A percentile compares a stretch with the other conserved stretches of the same genome.
Conservation (phyloP, 2,797 vertebrate species). For the Huso huso region DNA sequence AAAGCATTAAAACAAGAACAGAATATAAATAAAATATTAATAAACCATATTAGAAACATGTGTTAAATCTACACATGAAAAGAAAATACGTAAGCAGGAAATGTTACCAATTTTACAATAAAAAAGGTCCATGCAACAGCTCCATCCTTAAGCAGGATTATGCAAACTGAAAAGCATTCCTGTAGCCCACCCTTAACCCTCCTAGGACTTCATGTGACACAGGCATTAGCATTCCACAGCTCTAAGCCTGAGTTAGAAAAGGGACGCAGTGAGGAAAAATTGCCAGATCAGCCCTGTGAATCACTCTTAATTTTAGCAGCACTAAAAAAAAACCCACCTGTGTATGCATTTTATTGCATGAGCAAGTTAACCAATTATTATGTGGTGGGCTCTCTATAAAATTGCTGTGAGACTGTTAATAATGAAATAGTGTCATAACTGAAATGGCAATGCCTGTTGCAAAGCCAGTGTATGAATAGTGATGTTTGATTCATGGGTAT, state of each 20-base stretch:
- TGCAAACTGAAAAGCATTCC: slow-evolving; percentile 36
- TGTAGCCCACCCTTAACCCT: slow-evolving; percentile 39
- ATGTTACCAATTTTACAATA: neutral
- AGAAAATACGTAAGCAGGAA: neutral
- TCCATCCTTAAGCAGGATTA: slow-evolving; percentile 22
- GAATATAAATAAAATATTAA: neutral
- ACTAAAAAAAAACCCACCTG: slow-evolving; percentile 21
- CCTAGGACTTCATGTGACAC: slow-evolving; percentile 33
- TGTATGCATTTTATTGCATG: slow-evolving; percentile 36
- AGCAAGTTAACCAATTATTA: slow-evolving; percentile 50
- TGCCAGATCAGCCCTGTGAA: slow-evolving; percentile 35
- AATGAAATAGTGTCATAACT: slow-evolving; percentile 22
- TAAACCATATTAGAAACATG: no score
- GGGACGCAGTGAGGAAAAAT: slow-evolving; percentile 27
- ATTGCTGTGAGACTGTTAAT: slow-evolving; percentile 40
- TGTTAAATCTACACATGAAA: no score
- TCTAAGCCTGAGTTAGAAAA: slow-evolving; percentile 8
- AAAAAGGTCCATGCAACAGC: slow-evolving; percentile 13
- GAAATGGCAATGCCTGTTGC: neutral
- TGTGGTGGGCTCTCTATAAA: slow-evolving; percentile 33
- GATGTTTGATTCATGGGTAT: slow-evolving; percentile 21
- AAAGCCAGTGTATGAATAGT: slow-evolving; percentile 22
- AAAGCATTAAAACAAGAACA: slow-evolving; percentile 5
- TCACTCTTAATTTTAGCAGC: slow-evolving; percentile 25
- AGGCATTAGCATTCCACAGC: slow-evolving; percentile 30